Evolutionary conservation across 2,797 vertebrate genomes (phyloP), one percentile per base, ranked within the genome.

Genomic region (Anas flavirostris): DNA sequence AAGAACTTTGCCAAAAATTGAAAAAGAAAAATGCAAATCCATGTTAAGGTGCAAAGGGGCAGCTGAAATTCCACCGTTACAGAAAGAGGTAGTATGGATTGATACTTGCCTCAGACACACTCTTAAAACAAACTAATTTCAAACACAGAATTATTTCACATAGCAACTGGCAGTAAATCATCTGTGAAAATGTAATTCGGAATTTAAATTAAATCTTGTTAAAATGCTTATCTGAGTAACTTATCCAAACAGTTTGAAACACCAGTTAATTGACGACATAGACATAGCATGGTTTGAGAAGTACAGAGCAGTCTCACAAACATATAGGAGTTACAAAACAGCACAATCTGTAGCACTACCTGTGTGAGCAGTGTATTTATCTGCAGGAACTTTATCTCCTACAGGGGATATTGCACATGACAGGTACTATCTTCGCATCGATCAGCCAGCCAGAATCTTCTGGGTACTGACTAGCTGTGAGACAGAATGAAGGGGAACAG

Each of bases 141-240:
- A 53, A 84, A 62, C 59, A 43, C 2, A 73, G 26, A 72, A 86
- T 86, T 90, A 94, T 84, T 86, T 91, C 39, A 81, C 55, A 48
- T 48, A 52, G 59, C 66, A 79, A 88, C 59, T 52, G 28, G 37
- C 63, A 84, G 50, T 59, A 86, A 91, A 94, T 74, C 55, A 55
- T 63, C 67, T 94, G 73, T 74, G 63, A 90, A 94, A 96, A 92
- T 31, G 50, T 63, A 90, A 88, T 86, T 86, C 86, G 52, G 50
- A 85, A 28, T 85, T 92, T 58, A 82, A 94, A 95, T 93, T 74
- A 91, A 69, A 87, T 41, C 86, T 94, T 75, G 55, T 41, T 91
- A 78, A 94, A 93, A 91, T 81, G 50, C 64, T 82, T 91, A 72
- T 87, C 60, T 72, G 53, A 82, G 44, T 53, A 66, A 90, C 67